phyloP scores from a whole-genome alignment of 2,888 invertebrate genomes.

The Hemicrepidius hirtus region DNA sequence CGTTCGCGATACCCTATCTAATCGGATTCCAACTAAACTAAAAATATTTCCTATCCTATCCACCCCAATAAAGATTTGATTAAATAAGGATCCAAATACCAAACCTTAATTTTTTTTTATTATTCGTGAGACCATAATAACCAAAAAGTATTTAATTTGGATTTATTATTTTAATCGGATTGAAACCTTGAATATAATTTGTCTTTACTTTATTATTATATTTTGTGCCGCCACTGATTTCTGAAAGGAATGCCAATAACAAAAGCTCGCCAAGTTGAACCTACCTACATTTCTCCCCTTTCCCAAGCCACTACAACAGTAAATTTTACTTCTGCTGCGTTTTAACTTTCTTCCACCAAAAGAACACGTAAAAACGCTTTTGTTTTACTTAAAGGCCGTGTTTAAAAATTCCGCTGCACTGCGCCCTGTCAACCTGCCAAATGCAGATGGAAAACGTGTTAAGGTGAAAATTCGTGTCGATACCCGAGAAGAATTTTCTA shows the following conservation, averaged over 20 bases:
- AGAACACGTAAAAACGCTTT: conserved; percentile 41
- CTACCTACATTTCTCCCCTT: background rate
- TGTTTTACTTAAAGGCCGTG: conserved; percentile 32
- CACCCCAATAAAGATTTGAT: no score
- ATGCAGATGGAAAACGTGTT: conserved; percentile 33
- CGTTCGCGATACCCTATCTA: no score
- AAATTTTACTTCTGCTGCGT: conserved; percentile 21
- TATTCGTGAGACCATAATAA: no score
- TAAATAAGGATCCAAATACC: no score
- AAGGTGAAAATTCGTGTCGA: conserved; percentile 10
- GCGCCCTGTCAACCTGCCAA: conserved; percentile 40
- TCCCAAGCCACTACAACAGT: conserved; percentile 9
- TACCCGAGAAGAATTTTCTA: background rate
- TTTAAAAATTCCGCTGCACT: conserved; percentile 39
- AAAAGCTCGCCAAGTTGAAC: conserved; percentile 12
- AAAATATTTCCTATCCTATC: no score
- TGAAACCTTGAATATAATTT: background rate
- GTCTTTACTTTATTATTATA: background rate
- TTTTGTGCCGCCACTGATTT: background rate
- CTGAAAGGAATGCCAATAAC: conserved; percentile 27
- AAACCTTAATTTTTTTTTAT: no score
- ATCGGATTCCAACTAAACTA: no score
- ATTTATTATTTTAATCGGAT: background rate
- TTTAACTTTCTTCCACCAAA: conserved; percentile 28
- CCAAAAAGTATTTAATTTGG: background rate